Evolutionary conservation across 2,888 invertebrate species (phyloP).

Genomic region (Stegana nigrithorax): DNA sequence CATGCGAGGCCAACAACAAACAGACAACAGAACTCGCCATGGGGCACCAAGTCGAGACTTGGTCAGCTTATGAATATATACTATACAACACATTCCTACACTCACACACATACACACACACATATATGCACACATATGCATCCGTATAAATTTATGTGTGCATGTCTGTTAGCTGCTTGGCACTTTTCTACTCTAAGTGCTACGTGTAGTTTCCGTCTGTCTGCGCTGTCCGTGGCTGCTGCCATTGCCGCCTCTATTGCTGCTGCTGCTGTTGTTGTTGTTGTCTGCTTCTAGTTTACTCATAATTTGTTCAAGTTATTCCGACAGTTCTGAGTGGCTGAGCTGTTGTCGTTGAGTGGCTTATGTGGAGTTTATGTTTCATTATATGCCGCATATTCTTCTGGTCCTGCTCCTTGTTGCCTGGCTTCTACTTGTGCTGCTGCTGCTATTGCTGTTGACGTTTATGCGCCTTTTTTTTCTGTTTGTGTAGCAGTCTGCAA

Average conservation of each 20-base stretch:
- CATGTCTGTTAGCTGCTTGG: conserved; percentile 31
- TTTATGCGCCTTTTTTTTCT: conserved; percentile 1
- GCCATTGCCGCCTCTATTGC: background rate
- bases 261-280: conserved; percentile 23
- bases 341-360: background rate
- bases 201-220: conserved; percentile 25
- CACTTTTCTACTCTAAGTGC: conserved; percentile 44
- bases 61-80: background rate
- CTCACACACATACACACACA: conserved; percentile 17
- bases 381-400: background rate
- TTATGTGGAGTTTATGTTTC: conserved; percentile 12
- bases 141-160: conserved; percentile 15
- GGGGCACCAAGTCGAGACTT: background rate
- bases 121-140: conserved; percentile 26
- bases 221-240: background rate
- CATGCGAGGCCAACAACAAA: background rate
- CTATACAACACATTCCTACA: conserved; percentile 7
- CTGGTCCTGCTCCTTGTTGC: background rate
- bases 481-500: background rate
- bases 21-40: background rate
- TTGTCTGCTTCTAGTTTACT: conserved; percentile 37
- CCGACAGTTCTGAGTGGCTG: conserved; percentile 28
- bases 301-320: conserved; percentile 47
- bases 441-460: background rate
- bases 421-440: background rate